These are phyloP conservation scores for Panthera uncia DNA, from an alignment of 2,113 vertebrate species.

Conservation along the genomic window DNA sequence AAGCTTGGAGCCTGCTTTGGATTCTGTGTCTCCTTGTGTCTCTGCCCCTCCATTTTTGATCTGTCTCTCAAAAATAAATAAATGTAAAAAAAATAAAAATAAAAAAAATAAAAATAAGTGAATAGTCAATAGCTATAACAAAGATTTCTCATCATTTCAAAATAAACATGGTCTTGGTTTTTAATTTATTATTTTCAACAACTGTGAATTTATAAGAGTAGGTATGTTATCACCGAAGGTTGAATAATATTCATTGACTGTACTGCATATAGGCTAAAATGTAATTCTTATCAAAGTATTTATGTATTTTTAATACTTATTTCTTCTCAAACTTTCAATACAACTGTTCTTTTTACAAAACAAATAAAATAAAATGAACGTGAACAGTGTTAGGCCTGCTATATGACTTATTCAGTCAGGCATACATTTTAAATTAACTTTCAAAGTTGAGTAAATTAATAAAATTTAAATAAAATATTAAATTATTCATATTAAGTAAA, in stretches of 20 bases:
- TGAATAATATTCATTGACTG: neutral
- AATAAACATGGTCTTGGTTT: neutral
- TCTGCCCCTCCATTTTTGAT: no score
- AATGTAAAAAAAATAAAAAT: no score
- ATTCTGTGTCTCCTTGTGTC: no score
- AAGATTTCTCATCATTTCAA: neutral
- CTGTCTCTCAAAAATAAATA: no score
- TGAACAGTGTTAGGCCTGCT: neutral
- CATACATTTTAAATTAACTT: neutral
- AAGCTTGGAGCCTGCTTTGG: no score
- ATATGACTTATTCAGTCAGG: neutral
- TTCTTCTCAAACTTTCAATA: neutral
- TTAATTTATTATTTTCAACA: neutral
- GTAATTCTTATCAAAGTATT: neutral
- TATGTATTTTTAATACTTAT: neutral
- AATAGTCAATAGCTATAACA: neutral
- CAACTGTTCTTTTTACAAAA: neutral
- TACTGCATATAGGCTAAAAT: neutral
- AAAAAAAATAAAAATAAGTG: no score
- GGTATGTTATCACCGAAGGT: neutral
- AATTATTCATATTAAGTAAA: neutral
- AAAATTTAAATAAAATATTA: neutral
- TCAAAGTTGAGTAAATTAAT: neutral
- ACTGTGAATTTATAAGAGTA: neutral
- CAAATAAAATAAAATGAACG: neutral